Percentiles rank a stretch among this genome's conserved stretches.
phyloP scores from a whole-genome alignment of 2,797 vertebrate species.

The Jordanella pulchra region DNA sequence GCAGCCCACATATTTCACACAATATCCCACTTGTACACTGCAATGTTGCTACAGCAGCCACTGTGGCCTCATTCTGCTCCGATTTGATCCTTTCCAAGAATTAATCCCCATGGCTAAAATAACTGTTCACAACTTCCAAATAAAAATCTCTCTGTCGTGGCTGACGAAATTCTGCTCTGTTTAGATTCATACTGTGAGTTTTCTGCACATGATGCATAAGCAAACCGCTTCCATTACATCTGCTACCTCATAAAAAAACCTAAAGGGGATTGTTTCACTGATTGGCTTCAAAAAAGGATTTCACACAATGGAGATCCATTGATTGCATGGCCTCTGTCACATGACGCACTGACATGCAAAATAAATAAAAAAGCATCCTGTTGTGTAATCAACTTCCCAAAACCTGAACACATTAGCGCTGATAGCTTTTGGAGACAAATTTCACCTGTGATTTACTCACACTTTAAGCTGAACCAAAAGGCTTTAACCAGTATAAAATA shows the following conservation, averaged over 20 bases:
- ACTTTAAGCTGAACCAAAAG: slow-evolving; percentile 20
- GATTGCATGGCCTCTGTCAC: slow-evolving; percentile 61
- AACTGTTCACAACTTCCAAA: slow-evolving; percentile 5
- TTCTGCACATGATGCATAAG: slow-evolving; percentile 25
- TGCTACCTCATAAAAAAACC: slow-evolving; percentile 26
- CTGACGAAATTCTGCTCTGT: slow-evolving; percentile 11
- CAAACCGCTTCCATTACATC: slow-evolving; percentile 29
- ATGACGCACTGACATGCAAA: slow-evolving; percentile 63
- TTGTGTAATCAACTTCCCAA: slow-evolving; percentile 10
- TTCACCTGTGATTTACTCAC: slow-evolving; percentile 44
- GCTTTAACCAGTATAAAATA: slow-evolving; percentile 35
- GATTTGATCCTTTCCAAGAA: slow-evolving; percentile 8
- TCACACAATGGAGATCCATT: slow-evolving; percentile 46
- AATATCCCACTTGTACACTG: slow-evolving; percentile 24
- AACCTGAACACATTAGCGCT: too few species aligned
- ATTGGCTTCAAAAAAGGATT: slow-evolving; percentile 34
- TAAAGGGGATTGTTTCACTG: slow-evolving; percentile 25
- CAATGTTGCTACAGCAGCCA: slow-evolving; percentile 52
- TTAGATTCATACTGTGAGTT: slow-evolving; percentile 9
- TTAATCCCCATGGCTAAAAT: slow-evolving; percentile 2
- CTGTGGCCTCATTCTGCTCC: slow-evolving; percentile 19
- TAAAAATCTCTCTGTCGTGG: not conserved
- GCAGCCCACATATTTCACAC: slow-evolving; percentile 22
- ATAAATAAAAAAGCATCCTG: slow-evolving; percentile 27
- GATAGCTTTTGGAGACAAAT: slow-evolving; percentile 4